Conservation (phyloP, 2,888 invertebrate species). For the Ceraclea dissimilis region DNA sequence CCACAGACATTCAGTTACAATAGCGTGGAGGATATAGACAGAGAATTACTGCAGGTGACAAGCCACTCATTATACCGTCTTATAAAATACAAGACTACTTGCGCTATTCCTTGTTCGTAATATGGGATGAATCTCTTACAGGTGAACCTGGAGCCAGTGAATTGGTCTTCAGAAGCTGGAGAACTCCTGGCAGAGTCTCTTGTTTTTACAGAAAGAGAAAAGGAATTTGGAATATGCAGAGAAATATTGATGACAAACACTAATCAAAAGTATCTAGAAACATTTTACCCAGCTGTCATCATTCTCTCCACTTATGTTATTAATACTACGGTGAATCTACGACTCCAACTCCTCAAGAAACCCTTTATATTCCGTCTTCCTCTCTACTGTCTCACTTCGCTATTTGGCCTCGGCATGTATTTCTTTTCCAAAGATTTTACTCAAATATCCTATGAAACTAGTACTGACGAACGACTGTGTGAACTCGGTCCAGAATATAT, state of each 20-base stretch:
- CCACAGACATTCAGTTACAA: conserved; percentile 64
- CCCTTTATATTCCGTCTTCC: conserved; percentile 41
- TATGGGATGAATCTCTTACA: conserved; percentile 29
- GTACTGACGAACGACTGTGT: conserved; percentile 55
- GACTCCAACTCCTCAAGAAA: conserved; percentile 47
- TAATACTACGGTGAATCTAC: conserved; percentile 46
- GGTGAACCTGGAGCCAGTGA: conserved; percentile 55
- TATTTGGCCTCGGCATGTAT: conserved; percentile 54
- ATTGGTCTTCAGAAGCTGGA: conserved; percentile 59
- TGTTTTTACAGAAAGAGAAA: conserved; percentile 67
- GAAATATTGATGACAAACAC: conserved; percentile 60
- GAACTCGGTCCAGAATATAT: conserved; percentile 54
- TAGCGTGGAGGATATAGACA: conserved; percentile 48
- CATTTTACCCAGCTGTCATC: conserved; percentile 43
- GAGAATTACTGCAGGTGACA: conserved; percentile 47
- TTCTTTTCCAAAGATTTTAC: conserved; percentile 57
- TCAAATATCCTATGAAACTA: conserved; percentile 54
- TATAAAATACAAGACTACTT: too few relatives aligned
- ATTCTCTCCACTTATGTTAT: conserved; percentile 47
- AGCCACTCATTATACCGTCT: too few relatives aligned
- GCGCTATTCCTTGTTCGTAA: too few relatives aligned
- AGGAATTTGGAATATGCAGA: conserved; percentile 72
- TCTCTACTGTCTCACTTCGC: conserved; percentile 49
- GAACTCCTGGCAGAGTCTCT: conserved; percentile 57
- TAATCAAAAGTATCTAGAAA: conserved; percentile 50